Evolutionary conservation across 2,797 vertebrate genomes (phyloP).

Genomic region (Galago senegalensis): DNA sequence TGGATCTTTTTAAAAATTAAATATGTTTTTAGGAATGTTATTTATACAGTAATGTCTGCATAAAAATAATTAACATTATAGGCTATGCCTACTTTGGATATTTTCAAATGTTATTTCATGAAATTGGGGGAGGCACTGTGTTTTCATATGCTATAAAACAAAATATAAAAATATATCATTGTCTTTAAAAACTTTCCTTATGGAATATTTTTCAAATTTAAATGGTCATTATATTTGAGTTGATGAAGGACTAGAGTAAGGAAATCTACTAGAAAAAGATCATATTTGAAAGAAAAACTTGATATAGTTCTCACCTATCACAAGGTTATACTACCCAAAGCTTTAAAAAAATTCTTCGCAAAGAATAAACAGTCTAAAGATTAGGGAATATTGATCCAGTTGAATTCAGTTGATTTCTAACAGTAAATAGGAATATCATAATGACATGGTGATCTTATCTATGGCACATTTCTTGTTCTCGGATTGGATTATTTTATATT

Average conservation of each 20-base stretch:
- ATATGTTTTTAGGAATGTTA: not conserved
- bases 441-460: not conserved
- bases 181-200: not conserved
- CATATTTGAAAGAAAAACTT: not conserved
- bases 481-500: constrained; percentile 13
- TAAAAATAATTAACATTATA: not conserved
- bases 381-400: not conserved
- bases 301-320: not conserved
- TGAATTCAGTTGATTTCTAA: not conserved
- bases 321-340: not conserved
- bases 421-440: not conserved
- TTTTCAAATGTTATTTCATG: constrained; percentile 21
- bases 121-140: not conserved
- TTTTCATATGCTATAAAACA: not conserved
- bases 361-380: not conserved
- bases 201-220: constrained; percentile 11
- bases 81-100: not conserved
- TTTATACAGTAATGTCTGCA: not conserved
- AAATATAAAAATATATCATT: not conserved
- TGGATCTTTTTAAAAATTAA: not conserved
- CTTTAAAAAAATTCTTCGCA: not conserved
- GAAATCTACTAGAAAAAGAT: not conserved
- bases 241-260: not conserved
- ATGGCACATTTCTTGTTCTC: constrained; percentile 24
- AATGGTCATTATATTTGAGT: not conserved